phyloP scores from a whole-genome alignment of 2,888 invertebrate species.

The Acronicta alni region DNA sequence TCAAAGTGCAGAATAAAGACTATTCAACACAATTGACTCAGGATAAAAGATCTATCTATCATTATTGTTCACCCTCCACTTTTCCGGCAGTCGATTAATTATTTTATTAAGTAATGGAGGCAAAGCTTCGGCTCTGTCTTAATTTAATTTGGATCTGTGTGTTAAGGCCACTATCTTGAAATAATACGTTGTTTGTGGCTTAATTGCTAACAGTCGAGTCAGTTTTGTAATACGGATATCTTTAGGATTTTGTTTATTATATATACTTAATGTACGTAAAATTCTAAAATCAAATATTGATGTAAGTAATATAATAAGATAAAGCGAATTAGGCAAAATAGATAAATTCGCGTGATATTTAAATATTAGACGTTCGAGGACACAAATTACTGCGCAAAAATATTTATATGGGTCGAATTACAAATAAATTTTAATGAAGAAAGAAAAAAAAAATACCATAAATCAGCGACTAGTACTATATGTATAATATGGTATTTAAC shows the following conservation, averaged over 20 bases:
- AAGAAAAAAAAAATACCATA: not conserved
- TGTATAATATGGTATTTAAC: no score
- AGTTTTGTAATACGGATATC: no score
- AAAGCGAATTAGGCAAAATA: not conserved
- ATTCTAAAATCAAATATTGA: not conserved
- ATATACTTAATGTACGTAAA: not conserved
- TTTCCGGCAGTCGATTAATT: not conserved
- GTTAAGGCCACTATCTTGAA: not conserved
- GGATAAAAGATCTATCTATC: slow-evolving; percentile 7
- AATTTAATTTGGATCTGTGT: not conserved
- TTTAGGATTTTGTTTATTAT: no score
- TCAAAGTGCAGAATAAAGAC: slow-evolving; percentile 6
- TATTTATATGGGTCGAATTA: slow-evolving; percentile 2
- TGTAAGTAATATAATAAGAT: not conserved
- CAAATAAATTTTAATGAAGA: slow-evolving; percentile 2
- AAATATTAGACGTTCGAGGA: slow-evolving; percentile 10
- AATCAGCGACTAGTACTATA: no score
- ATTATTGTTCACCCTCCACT: not conserved
- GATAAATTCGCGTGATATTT: not conserved
- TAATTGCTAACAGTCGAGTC: no score
- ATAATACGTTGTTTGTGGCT: not conserved
- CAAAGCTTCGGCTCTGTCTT: not conserved
- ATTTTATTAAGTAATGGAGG: slow-evolving; percentile 5
- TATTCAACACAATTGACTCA: not conserved
- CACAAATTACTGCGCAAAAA: not conserved